A percentile compares a stretch with the other conserved stretches of the same genome.
These are phyloP conservation scores for Orius insidiosus DNA, from an alignment of 1,140 invertebrate genomes.

Conservation along the genomic window DNA sequence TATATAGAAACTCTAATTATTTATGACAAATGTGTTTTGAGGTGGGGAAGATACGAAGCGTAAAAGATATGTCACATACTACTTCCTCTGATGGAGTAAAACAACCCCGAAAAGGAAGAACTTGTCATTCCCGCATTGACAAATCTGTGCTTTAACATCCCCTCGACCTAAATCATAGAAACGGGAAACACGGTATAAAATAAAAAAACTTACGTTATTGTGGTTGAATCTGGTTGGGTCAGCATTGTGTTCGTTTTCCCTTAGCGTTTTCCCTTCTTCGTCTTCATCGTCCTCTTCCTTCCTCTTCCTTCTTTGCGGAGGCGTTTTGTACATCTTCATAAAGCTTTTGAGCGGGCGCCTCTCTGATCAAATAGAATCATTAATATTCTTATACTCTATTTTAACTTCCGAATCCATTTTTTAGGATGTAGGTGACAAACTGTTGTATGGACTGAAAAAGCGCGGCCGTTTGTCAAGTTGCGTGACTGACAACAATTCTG, in stretches of 20 bases:
- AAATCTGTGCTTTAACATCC: no score
- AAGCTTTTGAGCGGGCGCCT: conserved; percentile 33
- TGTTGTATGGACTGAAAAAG: no score
- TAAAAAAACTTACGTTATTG: conserved; percentile 16
- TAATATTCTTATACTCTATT: not conserved
- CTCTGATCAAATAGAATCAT: conserved; percentile 23
- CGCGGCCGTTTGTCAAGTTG: no score
- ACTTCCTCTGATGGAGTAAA: conserved; percentile 27
- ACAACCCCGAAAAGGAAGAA: conserved; percentile 19
- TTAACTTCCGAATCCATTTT: no score
- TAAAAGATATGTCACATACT: no score
- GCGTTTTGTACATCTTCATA: conserved; percentile 35
- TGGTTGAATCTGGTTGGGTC: conserved; percentile 7
- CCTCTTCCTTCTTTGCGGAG: conserved; percentile 32
- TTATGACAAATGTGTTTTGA: no score
- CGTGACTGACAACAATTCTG: no score
- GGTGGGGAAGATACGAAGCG: no score
- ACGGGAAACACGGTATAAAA: not conserved
- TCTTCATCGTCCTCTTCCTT: conserved; percentile 23
- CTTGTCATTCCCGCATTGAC: no score
- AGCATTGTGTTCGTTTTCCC: conserved; percentile 12
- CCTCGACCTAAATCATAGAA: not conserved
- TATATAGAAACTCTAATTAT: no score
- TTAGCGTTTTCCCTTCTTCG: conserved; percentile 11
- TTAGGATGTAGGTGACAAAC: no score